These are phyloP conservation scores for Tipula unca DNA, from an alignment of 2,888 invertebrate species.

Conservation along the genomic window DNA sequence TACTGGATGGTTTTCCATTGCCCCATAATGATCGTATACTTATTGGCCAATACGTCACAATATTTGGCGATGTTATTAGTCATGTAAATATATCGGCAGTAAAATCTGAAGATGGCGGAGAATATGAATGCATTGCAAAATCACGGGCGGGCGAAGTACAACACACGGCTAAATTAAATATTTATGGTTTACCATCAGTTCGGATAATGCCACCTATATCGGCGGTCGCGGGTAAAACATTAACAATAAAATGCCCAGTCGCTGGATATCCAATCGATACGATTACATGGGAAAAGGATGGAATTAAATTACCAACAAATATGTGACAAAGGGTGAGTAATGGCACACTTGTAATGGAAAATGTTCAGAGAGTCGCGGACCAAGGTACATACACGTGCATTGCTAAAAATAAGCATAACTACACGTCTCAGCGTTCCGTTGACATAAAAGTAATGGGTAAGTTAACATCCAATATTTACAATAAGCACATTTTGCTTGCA, in stretches of 20 bases:
- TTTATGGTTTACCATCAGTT: slow-evolving; percentile 77
- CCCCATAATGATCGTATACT: slow-evolving; percentile 63
- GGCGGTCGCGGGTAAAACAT: slow-evolving; percentile 71
- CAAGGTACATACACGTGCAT: slow-evolving; percentile 87
- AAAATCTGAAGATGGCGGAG: slow-evolving; percentile 81
- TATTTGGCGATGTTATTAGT: slow-evolving; percentile 84
- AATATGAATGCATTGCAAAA: slow-evolving; percentile 74
- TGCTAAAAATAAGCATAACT: slow-evolving; percentile 72
- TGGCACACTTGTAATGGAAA: slow-evolving; percentile 74
- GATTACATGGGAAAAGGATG: slow-evolving; percentile 81
- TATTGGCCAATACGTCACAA: slow-evolving; percentile 83
- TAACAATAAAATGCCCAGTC: slow-evolving; percentile 80
- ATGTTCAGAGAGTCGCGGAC: slow-evolving; percentile 74
- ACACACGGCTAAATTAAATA: slow-evolving; percentile 79
- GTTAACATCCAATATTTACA: slow-evolving; percentile 26
- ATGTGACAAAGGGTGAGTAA: slow-evolving; percentile 78
- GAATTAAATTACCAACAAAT: slow-evolving; percentile 70
- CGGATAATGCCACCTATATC: slow-evolving; percentile 77
- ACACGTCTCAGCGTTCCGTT: slow-evolving; percentile 63
- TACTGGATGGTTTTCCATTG: slow-evolving; percentile 61
- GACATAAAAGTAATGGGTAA: slow-evolving; percentile 64
- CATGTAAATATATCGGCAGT: slow-evolving; percentile 82
- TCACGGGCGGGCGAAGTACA: slow-evolving; percentile 69
- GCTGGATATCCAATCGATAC: slow-evolving; percentile 81
- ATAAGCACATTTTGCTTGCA: not conserved